A percentile compares a stretch with the other conserved stretches of the same genome.
Conservation (phyloP, 1,140 invertebrate genomes). For the Gryon sp. region DNA sequence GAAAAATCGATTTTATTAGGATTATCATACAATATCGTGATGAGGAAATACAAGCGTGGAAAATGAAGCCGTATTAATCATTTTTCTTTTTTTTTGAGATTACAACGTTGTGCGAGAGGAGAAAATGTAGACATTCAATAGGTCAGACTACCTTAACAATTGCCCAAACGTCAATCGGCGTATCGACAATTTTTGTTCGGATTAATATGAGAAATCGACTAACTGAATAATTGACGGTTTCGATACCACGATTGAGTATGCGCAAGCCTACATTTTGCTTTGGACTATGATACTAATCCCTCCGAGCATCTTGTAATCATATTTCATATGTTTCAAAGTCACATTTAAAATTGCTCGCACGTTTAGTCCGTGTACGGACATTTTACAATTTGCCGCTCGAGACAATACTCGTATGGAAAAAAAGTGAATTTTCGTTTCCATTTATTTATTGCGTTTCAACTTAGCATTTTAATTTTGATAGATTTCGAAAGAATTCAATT, state of each 20-base stretch:
- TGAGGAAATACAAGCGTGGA: conserved; percentile 43
- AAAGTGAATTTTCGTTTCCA: conserved; percentile 16
- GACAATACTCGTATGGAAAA: conserved; percentile 49
- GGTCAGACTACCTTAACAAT: conserved; percentile 14
- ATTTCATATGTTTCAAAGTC: conserved; percentile 8
- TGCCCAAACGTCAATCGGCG: conserved; percentile 11
- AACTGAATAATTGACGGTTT: conserved; percentile 39
- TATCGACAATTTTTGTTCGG: conserved; percentile 13
- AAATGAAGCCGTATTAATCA: conserved; percentile 45
- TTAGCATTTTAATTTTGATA: no score
- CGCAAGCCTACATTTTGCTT: neutral
- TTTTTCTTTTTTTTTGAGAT: conserved; percentile 7
- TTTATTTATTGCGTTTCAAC: conserved; percentile 6
- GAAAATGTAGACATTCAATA: conserved; percentile 48
- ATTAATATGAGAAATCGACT: conserved; percentile 2
- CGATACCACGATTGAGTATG: neutral
- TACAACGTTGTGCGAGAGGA: conserved; percentile 56
- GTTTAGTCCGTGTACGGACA: neutral
- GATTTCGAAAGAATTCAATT: conserved; percentile 1
- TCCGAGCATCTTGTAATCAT: neutral
- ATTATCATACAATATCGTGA: conserved; percentile 46
- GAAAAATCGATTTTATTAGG: conserved; percentile 41
- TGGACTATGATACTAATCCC: neutral
- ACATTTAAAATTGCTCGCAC: neutral
- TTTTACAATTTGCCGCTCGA: conserved; percentile 7